phyloP scores from a whole-genome alignment of 2,888 invertebrate genomes.

The Crocallis elinguaria region DNA sequence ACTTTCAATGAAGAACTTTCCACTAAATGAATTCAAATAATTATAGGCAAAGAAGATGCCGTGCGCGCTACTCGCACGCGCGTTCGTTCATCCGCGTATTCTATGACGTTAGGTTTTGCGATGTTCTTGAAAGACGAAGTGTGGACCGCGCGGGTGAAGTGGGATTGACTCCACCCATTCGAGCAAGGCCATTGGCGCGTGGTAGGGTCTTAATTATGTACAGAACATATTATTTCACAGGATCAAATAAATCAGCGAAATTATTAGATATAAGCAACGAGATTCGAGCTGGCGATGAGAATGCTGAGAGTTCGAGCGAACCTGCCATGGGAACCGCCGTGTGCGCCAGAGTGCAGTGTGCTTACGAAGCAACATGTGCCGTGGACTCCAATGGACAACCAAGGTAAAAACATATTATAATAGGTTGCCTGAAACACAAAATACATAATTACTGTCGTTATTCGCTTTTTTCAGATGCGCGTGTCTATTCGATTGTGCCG shows the following conservation, averaged over 20 bases:
- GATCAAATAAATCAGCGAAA: slow-evolving; percentile 61
- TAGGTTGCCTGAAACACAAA: too few relatives aligned
- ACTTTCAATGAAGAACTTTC: too few relatives aligned
- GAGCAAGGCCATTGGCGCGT: too few relatives aligned
- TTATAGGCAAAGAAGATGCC: too few relatives aligned
- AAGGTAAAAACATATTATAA: slow-evolving; percentile 49
- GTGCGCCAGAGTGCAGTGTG: slow-evolving; percentile 92
- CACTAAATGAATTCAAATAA: too few relatives aligned
- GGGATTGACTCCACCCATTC: too few relatives aligned
- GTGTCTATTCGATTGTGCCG: slow-evolving; percentile 91
- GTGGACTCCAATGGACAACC: slow-evolving; percentile 87
- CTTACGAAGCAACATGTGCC: slow-evolving; percentile 94
- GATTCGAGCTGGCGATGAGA: slow-evolving; percentile 62
- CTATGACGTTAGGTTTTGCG: too few relatives aligned
- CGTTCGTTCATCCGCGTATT: too few relatives aligned
- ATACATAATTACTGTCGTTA: neutral
- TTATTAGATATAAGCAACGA: slow-evolving; percentile 66
- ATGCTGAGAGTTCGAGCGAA: slow-evolving; percentile 62
- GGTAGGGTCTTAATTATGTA: neutral
- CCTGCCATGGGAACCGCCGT: slow-evolving; percentile 84
- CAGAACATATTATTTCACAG: slow-evolving; percentile 45
- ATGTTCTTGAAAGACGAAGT: too few relatives aligned
- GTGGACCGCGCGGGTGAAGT: too few relatives aligned
- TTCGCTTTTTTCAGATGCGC: slow-evolving; percentile 78
- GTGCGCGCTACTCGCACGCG: too few relatives aligned